Percentiles rank a stretch among this genome's conserved stretches.
phyloP scores from a whole-genome alignment of 2,113 vertebrate species.

The Toxostoma redivivum region DNA sequence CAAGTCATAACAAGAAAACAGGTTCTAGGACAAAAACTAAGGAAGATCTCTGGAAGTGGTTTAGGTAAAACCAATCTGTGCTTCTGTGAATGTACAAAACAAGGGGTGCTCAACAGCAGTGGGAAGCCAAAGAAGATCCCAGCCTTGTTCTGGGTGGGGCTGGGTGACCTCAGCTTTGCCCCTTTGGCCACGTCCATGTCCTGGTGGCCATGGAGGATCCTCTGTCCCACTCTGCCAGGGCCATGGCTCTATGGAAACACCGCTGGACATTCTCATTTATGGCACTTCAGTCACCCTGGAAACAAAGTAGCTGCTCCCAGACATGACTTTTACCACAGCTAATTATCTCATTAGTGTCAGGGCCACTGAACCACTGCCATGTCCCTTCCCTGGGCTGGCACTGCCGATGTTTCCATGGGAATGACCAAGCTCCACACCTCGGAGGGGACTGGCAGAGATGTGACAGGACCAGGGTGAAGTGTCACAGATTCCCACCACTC shows the following conservation, averaged over 20 bases:
- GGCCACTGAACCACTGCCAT: background rate
- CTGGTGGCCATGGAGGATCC: background rate
- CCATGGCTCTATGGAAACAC: background rate
- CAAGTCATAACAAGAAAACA: background rate
- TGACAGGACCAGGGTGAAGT: background rate
- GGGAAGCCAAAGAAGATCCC: background rate
- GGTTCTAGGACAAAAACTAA: background rate
- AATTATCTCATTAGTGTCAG: constrained; percentile 61
- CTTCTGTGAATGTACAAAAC: background rate
- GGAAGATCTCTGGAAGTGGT: rapidly evolving
- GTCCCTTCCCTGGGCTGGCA: background rate
- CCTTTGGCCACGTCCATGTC: background rate
- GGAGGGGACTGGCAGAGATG: rapidly evolving
- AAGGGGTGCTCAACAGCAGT: rapidly evolving
- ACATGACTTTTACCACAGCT: constrained; percentile 48
- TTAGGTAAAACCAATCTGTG: background rate
- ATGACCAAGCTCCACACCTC: background rate
- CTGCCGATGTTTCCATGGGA: background rate
- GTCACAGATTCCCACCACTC: background rate
- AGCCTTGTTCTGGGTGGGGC: background rate
- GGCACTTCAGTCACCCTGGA: constrained; percentile 55
- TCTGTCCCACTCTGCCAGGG: background rate
- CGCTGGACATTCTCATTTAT: background rate
- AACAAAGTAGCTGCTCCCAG: constrained; percentile 54
- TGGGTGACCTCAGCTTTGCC: rapidly evolving